Conservation (phyloP, 2,797 vertebrate species). For the Hoplostethus atlanticus region DNA sequence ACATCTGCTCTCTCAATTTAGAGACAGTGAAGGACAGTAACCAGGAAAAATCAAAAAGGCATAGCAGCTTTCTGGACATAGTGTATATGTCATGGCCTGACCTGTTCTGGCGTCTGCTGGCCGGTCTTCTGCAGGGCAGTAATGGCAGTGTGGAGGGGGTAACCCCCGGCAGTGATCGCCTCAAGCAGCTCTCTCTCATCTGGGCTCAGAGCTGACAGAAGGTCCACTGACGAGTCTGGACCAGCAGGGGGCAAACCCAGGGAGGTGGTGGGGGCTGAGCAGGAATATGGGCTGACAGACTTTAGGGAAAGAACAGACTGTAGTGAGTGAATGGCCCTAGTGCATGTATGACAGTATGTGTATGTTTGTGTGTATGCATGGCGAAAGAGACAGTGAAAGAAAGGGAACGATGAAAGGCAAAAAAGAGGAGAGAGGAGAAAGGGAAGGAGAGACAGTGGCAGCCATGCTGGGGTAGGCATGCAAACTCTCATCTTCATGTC, state of each 20-base stretch:
- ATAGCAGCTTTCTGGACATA: not conserved
- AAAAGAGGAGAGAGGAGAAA: conserved; percentile 15
- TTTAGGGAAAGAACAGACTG: conserved; percentile 65
- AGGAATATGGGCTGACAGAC: conserved; percentile 82
- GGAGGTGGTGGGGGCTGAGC: conserved; percentile 69
- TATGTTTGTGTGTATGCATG: not conserved
- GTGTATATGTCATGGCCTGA: conserved; percentile 65
- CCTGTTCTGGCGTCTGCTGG: conserved; percentile 90
- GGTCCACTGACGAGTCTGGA: conserved; percentile 85
- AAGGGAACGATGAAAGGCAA: not conserved
- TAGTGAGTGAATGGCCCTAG: conserved; percentile 34
- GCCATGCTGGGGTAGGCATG: not conserved
- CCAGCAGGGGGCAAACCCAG: conserved; percentile 59
- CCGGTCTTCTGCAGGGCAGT: conserved; percentile 92
- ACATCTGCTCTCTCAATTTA: conserved; percentile 1
- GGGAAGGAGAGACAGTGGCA: conserved; percentile 4
- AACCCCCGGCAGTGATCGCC: conserved; percentile 88
- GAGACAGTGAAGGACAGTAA: not conserved
- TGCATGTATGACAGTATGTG: not conserved
- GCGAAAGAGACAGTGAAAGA: not conserved
- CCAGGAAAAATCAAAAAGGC: not conserved
- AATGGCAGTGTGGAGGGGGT: conserved; percentile 89
- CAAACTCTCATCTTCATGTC: not conserved
- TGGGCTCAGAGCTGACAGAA: conserved; percentile 90
- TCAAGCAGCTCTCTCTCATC: conserved; percentile 91